These are phyloP conservation scores for Callipepla californica DNA, from an alignment of 2,113 vertebrate genomes.

Conservation along the genomic window DNA sequence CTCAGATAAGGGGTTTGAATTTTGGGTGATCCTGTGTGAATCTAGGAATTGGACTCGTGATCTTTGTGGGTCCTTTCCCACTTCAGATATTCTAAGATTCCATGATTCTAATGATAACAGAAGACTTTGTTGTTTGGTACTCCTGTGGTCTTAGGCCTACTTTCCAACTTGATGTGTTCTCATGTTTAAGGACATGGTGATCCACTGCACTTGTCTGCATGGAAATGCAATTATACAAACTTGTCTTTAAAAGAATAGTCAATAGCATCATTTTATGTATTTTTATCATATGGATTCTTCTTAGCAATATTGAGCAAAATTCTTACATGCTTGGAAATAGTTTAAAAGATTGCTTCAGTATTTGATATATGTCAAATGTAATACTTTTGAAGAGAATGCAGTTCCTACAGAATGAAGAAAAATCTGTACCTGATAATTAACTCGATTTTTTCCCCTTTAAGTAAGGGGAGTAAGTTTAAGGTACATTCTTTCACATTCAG, in stretches of 20 bases:
- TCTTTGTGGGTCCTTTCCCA: background rate
- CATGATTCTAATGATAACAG: background rate
- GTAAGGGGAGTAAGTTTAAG: too few species aligned
- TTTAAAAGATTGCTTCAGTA: background rate
- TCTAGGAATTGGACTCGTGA: background rate
- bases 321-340: background rate
- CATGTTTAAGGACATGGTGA: background rate
- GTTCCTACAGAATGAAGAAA: background rate
- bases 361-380: background rate
- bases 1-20: background rate
- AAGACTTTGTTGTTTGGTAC: background rate
- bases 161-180: background rate
- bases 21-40: background rate
- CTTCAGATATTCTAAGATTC: background rate
- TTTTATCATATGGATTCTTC: background rate
- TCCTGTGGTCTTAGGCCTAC: background rate
- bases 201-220: background rate
- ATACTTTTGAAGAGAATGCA: background rate
- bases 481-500: background rate
- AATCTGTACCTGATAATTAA: background rate
- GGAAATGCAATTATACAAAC: background rate
- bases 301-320: background rate
- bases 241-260: background rate
- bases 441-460: background rate
- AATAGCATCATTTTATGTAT: background rate